Percentiles rank a stretch among this genome's conserved stretches.
Evolutionary conservation across 2,113 vertebrate species (phyloP).

Genomic region (chimpanzee (Pan troglodytes)): NHGRI_mPanTro3-v2.1_pri NC_072402.2:150789501-150790000

Average conservation of each 20-base stretch:
- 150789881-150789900: not conserved
- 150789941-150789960: not conserved
- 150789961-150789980: not conserved
- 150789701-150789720: not conserved
- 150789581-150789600: not conserved
- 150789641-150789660: not conserved
- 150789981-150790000: not conserved
- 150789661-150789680: not conserved
- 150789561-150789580: not conserved
- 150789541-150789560: not conserved
- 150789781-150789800: fast-evolving
- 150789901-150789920: not conserved
- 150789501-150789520: not conserved
- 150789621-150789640: not conserved
- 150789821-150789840: not conserved
- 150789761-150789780: not conserved
- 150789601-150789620: not conserved
- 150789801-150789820: not conserved
- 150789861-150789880: not conserved
- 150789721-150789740: not conserved
- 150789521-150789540: not conserved
- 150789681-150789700: not conserved
- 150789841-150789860: not conserved
- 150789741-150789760: not conserved
- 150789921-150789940: not conserved